phyloP scores from a whole-genome alignment of 2,797 vertebrate species.

The Schizopygopsis pylzovi region DNA sequence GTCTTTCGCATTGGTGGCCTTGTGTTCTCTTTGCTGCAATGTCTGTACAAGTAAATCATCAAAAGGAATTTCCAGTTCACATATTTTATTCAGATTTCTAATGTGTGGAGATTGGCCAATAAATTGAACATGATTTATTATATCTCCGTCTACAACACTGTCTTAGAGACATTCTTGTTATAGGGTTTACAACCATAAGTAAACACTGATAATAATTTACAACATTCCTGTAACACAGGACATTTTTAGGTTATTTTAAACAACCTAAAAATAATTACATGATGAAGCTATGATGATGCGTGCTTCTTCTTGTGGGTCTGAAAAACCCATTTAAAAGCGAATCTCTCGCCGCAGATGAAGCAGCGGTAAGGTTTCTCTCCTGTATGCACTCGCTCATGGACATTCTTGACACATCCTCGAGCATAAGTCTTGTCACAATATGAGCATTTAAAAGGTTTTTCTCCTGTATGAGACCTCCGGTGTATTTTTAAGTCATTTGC shows the following conservation, averaged over 20 bases:
- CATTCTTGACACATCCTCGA: not conserved
- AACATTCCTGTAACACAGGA: not conserved
- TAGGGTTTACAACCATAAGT: not conserved
- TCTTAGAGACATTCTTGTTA: not conserved
- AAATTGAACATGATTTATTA: too few species aligned
- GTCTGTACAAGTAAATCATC: too few species aligned
- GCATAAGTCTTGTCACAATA: constrained; percentile 38
- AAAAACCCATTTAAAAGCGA: not conserved
- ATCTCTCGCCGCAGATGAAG: not conserved
- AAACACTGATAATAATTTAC: too few species aligned
- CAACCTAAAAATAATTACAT: not conserved
- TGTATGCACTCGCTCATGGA: constrained; percentile 43
- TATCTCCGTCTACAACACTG: not conserved
- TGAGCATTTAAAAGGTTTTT: constrained; percentile 35
- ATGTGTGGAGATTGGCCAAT: too few species aligned
- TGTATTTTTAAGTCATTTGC: constrained; percentile 25
- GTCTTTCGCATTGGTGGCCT: too few species aligned
- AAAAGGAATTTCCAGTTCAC: too few species aligned
- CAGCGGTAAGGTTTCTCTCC: constrained; percentile 6
- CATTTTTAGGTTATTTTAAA: not conserved
- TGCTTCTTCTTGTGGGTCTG: not conserved
- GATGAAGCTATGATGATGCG: not conserved
- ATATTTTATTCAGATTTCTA: too few species aligned
- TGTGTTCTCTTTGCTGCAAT: too few species aligned
- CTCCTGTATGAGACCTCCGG: constrained; percentile 41